Percentiles rank a stretch among this genome's conserved stretches.
These are phyloP conservation scores for Hypomecis atomaria DNA, from an alignment of 2,888 invertebrate species.

Conservation along the genomic window DNA sequence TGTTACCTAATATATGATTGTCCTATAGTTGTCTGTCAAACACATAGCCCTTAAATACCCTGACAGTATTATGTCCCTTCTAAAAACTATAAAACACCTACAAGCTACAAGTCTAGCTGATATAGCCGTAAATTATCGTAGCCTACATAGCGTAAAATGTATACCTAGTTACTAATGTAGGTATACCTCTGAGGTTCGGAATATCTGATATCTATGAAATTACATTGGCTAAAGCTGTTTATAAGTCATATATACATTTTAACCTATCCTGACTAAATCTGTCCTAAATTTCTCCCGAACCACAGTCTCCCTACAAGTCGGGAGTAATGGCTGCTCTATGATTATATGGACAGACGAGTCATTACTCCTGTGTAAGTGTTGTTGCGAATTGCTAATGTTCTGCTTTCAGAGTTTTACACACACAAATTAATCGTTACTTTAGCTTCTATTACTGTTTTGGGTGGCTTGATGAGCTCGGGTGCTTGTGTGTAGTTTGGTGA, in stretches of 20 bases:
- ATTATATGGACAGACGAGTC: slow-evolving; percentile 85
- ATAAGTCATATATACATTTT: background rate
- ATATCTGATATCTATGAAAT: too few relatives aligned
- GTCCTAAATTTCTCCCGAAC: slow-evolving; percentile 16
- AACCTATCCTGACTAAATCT: background rate
- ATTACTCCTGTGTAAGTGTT: slow-evolving; percentile 83
- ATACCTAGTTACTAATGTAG: too few relatives aligned
- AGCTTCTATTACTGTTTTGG: slow-evolving; percentile 63
- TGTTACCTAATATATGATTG: too few relatives aligned
- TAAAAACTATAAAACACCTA: too few relatives aligned
- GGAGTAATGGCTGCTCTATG: slow-evolving; percentile 82
- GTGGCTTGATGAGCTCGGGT: slow-evolving; percentile 27
- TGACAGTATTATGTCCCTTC: too few relatives aligned
- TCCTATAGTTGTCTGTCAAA: too few relatives aligned
- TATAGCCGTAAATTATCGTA: too few relatives aligned
- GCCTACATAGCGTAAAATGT: too few relatives aligned
- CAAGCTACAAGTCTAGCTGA: too few relatives aligned
- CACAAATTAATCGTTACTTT: slow-evolving; percentile 77
- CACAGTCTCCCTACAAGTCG: slow-evolving; percentile 60
- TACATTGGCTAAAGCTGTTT: too few relatives aligned
- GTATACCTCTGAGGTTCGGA: too few relatives aligned
- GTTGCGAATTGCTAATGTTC: slow-evolving; percentile 82
- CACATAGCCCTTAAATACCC: too few relatives aligned
- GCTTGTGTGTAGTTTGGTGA: slow-evolving; percentile 10
- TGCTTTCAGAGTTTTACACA: slow-evolving; percentile 77